Evolutionary conservation across 2,888 invertebrate species (phyloP), one percentile per base, ranked within the genome.

Genomic region (Aphidoletes aphidimyza): DNA sequence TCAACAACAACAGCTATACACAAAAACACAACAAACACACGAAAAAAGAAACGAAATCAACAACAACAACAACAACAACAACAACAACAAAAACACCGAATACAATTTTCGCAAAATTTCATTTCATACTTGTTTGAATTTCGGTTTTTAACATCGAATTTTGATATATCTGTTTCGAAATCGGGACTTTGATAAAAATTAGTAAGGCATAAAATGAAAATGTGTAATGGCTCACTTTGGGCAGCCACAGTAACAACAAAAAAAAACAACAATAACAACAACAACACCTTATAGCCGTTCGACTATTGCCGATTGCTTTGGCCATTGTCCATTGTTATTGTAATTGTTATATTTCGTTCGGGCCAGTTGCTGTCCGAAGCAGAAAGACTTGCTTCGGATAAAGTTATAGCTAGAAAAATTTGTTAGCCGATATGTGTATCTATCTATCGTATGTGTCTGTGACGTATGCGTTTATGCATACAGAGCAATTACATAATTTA

Each of bases 111-210:
- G 54, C 54, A 54, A 69, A 69, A 69, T 69, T 69, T 69, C 69
- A 69, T 69, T 69, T 69, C 69, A 69, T 69, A 69, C 69, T 69
- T 69, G 69, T 69, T 69, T 69, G 69, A 30, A 69, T 69, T 69
- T 69, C n/a, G 69, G 69, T 69, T 69, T 69, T 69, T 69, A n/a
- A 30, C 69, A 69, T 34, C 17, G 69, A 69, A n/a, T 69, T 69
- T 69, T 69, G 69, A 69, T 69, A 69, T 30, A 14, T 30, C 17
- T 26, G 69, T 69, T 69, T 69, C 69, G 69, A 69, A 69, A 69
- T 69, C 69, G 69, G 69, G 69, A 69, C 34, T 69, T 26, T 69
- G 69, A 69, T 69, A 69, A 69, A 47, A 69, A 69, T 69, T 69
- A 69, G 69, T 30, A 17, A 69, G n/a, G 69, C 69, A 69, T 69